phyloP scores from a whole-genome alignment of 2,113 vertebrate genomes.

The Siphamia tubifer region DNA sequence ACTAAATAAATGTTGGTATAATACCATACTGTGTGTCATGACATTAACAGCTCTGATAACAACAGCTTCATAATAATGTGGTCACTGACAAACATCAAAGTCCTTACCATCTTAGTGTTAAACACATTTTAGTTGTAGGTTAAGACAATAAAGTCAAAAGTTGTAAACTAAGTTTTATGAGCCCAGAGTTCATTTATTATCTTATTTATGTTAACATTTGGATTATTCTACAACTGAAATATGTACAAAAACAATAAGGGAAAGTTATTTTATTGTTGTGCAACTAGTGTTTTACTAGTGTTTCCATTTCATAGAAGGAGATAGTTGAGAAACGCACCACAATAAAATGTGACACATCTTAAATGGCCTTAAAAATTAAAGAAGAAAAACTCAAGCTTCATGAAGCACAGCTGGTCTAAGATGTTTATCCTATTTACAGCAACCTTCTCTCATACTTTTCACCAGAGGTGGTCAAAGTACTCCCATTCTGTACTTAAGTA shows the following conservation, averaged over 20 bases:
- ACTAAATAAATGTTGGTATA: not conserved
- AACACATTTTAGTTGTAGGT: not conserved
- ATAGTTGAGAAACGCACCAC: not conserved
- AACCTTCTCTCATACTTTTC: too few species aligned
- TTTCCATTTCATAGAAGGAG: not conserved
- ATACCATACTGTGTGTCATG: not conserved
- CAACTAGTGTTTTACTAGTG: not conserved
- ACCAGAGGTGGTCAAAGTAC: too few species aligned
- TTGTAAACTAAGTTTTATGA: slow-evolving; percentile 12
- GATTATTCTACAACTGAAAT: not conserved
- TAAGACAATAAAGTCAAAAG: not conserved
- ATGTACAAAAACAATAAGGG: slow-evolving; percentile 12
- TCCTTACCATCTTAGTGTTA: not conserved
- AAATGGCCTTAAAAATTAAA: not conserved
- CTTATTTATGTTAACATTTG: slow-evolving; percentile 12
- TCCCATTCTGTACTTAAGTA: too few species aligned
- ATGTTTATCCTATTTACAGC: too few species aligned
- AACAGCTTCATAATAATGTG: not conserved
- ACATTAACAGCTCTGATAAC: not conserved
- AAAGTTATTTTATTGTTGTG: slow-evolving; percentile 7
- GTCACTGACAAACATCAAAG: not conserved
- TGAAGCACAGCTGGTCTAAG: too few species aligned
- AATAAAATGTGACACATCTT: not conserved
- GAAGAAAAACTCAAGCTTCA: too few species aligned
- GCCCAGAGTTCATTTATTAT: slow-evolving; percentile 34